Evolutionary conservation across 2,113 vertebrate species (phyloP), one percentile per base, ranked within the genome.

Genomic region (Cathartes aura): DNA sequence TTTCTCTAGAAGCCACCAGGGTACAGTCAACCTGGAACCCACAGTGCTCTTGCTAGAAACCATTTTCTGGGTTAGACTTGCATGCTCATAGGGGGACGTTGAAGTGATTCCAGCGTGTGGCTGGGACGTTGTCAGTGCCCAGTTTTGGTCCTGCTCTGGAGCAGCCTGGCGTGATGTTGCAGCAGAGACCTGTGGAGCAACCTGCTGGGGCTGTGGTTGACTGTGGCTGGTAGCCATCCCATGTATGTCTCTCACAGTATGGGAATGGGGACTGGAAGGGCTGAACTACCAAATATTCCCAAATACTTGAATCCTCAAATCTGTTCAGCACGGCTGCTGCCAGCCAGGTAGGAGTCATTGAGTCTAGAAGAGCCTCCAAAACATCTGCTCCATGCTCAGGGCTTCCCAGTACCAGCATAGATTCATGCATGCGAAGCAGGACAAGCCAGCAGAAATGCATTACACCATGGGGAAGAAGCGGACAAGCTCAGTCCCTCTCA

Each of bases 71-170:
- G 66, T 81, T 84, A 82, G 19, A 24, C 23, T 92, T 48, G 47
- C 60, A 52, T 1, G 3, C 42, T 90, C 27, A 4, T 3, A 64
- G 32, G 18, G 9, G 52, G 23, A 52, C 34, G 20, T 18, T 74
- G 70, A 84, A 78, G 52, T 1, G 4, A 18, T 72, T 81, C 55
- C 52, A 47, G 27, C 1, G 4, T 0, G 0, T 21, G 50, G 9
- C 50, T 1, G 0, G 42, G 60, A 63, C 0, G 0, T 47, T 81
- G 16, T 58, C 66, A 36, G 11, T 53, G 66, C 58, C 34, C 13
- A 24, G 24, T 92, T 67, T 64, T 82, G 62, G 36, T 93, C 48
- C 71, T 87, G 40, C 48, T 80, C 2, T 48, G 53, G 6, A 3
- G 2, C 24, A 79, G 42, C 60, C 27, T 18, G 5, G 0, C n/a